Percentiles rank a stretch among this genome's conserved stretches.
Conservation (phyloP, 30 jellyfish, hydroid and myxozoan species). For the Pseudorhiza aurosa region DNA sequence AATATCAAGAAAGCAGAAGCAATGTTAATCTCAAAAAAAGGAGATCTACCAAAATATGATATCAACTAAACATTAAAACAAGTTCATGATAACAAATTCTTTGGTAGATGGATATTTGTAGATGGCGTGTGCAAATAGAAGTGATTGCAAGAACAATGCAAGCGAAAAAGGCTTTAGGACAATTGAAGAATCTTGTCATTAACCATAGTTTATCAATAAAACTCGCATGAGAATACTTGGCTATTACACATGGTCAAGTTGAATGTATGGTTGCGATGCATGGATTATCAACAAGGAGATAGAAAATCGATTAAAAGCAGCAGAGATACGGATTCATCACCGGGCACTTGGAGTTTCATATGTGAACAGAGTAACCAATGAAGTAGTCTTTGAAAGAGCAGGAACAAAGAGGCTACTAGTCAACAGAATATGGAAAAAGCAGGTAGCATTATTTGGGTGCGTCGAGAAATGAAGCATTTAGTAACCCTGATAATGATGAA, state of each 20-base stretch:
- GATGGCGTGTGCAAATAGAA: neutral
- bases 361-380: neutral
- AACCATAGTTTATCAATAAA: neutral
- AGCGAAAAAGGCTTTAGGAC: constrained; percentile 8
- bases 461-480: neutral
- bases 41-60: constrained; percentile 6
- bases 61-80: constrained; percentile 1
- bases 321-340: constrained; percentile 1
- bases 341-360: neutral
- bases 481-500: no score
- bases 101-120: constrained; percentile 5
- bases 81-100: neutral
- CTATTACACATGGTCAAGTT: neutral
- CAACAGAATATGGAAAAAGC: neutral
- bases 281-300: constrained; percentile 3
- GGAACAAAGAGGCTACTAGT: neutral
- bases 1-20: constrained; percentile 1
- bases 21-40: neutral
- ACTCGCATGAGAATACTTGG: constrained; percentile 9
- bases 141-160: constrained; percentile 12
- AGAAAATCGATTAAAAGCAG: constrained; percentile 2
- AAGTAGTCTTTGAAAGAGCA: neutral
- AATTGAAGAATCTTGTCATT: neutral
- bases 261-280: constrained; percentile 11
- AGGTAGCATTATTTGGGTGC: neutral